Evolutionary conservation across 2,113 vertebrate species (phyloP), one percentile per base, ranked within the genome.

Genomic region (Morone chrysops): DNA sequence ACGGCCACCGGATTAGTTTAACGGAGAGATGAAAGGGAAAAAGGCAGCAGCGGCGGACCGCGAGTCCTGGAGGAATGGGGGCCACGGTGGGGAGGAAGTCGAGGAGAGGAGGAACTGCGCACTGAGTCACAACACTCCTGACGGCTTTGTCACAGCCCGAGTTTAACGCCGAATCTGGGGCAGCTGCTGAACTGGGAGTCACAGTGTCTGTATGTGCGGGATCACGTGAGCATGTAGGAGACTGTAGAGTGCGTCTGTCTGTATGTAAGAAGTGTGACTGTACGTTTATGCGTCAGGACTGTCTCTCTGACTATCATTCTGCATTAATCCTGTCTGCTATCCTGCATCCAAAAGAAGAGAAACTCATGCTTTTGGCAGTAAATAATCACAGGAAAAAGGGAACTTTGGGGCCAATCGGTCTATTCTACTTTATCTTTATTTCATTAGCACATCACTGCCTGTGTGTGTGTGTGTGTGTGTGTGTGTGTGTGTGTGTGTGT

Each of bases 91-190:
- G 31, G 36, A 4, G 31, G n/a, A 14, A 14, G 22, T 20, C 8
- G 0, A 67, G 18, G 50, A 40, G 41, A n/a, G 25, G 50, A 51
- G 53, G 25, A 66, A 57, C 62, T 22, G 63, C 38, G 70, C 57
- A 62, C 70, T 87, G 84, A 87, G 74, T 92, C 86, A 89, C 76
- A 18, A n/a, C 73, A 40, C 83, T 84, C 80, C 84, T 82, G 85
- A 81, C 66, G 68, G 59, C 74, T 87, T 60, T 65, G 85, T 90
- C 90, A 83, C 47, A 71, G 84, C 57, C 78, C 40, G n/a, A 80
- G 61, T 85, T 82, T 81, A 85, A 78, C 50, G 6, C 48, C 45
- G 47, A 70, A 90, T 86, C 75, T 88, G 91, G 84, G 73, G 70
- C 82, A 86, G 80, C 80, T 76, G 80, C n/a, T 18, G 63, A 73